Conservation (phyloP, 2,113 vertebrate species). For the Dolichotis patagonum region DNA sequence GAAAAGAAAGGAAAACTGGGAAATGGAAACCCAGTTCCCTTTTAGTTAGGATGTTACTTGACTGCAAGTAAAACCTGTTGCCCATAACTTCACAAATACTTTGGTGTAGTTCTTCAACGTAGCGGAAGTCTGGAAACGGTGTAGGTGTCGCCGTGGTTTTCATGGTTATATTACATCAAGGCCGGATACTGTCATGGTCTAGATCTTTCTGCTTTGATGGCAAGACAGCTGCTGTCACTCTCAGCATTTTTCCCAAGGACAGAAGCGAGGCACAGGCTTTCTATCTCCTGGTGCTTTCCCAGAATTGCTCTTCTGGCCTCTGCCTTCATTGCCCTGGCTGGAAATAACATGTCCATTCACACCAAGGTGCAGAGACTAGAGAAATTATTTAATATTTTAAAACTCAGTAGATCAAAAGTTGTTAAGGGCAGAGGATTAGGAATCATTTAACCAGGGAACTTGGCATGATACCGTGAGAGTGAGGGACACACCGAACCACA, state of each 20-base stretch:
- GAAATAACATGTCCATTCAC: not conserved
- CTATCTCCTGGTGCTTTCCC: not conserved
- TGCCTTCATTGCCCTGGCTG: not conserved
- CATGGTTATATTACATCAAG: not conserved
- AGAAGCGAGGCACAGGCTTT: not conserved
- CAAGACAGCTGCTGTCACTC: rapidly evolving
- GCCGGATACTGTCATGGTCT: not conserved
- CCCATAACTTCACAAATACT: not conserved
- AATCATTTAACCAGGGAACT: not conserved
- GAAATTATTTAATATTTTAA: not conserved
- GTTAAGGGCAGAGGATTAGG: not conserved
- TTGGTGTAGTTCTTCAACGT: not conserved
- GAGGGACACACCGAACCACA: not conserved
- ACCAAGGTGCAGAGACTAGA: not conserved
- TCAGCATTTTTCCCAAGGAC: not conserved
- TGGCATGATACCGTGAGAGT: rapidly evolving
- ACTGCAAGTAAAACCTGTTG: not conserved
- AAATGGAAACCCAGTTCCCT: not conserved
- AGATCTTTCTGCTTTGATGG: not conserved
- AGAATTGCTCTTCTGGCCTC: not conserved
- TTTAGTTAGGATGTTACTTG: not conserved
- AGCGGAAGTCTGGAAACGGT: not conserved
- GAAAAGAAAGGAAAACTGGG: not conserved
- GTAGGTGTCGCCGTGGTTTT: not conserved
- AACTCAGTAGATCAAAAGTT: not conserved